Evolutionary conservation across 2,888 invertebrate species (phyloP), one percentile per base, ranked within the genome.

Genomic region (Cerceris rybyensis): DNA sequence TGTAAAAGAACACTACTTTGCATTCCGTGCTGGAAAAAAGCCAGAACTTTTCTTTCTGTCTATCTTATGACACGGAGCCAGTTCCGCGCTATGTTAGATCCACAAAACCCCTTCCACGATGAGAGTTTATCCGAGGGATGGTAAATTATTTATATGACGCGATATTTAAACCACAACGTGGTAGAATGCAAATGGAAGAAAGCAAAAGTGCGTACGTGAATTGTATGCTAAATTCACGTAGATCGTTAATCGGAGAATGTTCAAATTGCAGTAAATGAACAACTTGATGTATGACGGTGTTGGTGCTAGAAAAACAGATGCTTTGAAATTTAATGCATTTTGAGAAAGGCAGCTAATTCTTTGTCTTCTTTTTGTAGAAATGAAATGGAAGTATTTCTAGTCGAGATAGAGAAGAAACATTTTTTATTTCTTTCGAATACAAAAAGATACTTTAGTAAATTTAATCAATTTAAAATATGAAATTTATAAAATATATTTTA

Each of bases 131-230:
- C 43, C 16, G 1, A 41, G 50, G 16, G 6, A 50, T 17, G 16
- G 42, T 59, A 64, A 78, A 81, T 81, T 78, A 76, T 82, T 78
- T 80, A 78, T 78, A 78, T 59, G 60, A 66, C 58, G 54, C 54
- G 63, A 69, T 82, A 86, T 87, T 81, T 86, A 81, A 84, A 67
- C 60, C 69, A 63, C 52, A 68, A 14, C 58, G 64, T 65, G 50
- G 14, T 17, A 28, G 71, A 82, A 88, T 88, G 86, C 83, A 89
- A 88, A 88, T 88, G 74, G 77, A 88, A 82, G 89, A 88, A 88
- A 88, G 88, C 79, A 85, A 84, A 82, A 82, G 83, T 81, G 46
- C 16, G 60, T 57, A 87, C 88, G 86, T 83, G 87, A 66, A 17
- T 39, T 2, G 86, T 57, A 67, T 88, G 70, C 16, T 59, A 76